These are phyloP conservation scores for Okamejei kenojei DNA, from an alignment of 2,797 vertebrate species.

Conservation along the genomic window DNA sequence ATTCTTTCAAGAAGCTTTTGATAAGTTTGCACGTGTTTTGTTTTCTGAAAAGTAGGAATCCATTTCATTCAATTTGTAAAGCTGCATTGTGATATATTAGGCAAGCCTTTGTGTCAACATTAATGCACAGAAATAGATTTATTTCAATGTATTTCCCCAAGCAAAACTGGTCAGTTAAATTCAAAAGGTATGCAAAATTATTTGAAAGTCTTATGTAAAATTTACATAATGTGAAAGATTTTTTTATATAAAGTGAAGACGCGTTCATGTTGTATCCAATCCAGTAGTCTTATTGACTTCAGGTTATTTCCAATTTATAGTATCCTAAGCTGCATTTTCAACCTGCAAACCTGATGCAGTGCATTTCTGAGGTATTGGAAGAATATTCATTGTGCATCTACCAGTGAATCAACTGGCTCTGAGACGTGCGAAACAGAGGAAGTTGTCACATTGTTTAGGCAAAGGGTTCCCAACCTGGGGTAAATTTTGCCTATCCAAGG, in stretches of 20 bases:
- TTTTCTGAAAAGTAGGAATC: neutral
- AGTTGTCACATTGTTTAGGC: neutral
- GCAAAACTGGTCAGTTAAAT: neutral
- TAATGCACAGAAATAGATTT: neutral
- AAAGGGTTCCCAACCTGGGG: too few species aligned
- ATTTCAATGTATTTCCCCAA: neutral
- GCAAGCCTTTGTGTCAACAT: neutral
- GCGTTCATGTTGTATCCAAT: neutral
- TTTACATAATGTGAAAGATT: neutral
- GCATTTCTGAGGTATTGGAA: neutral
- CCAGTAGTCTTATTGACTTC: neutral
- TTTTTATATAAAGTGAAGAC: neutral
- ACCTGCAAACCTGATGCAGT: neutral
- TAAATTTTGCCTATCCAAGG: too few species aligned
- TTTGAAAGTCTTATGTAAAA: neutral
- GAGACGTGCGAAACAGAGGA: neutral
- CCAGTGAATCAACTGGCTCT: neutral
- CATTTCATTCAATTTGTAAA: neutral
- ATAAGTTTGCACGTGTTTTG: neutral
- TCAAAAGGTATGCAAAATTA: neutral
- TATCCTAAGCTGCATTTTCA: neutral
- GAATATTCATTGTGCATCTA: neutral
- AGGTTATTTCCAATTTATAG: neutral
- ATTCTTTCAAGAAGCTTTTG: neutral
- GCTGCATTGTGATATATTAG: neutral